A percentile compares a stretch with the other conserved stretches of the same genome.
Conservation (phyloP, 2,113 vertebrate species). For the Grammomys surdaster region DNA sequence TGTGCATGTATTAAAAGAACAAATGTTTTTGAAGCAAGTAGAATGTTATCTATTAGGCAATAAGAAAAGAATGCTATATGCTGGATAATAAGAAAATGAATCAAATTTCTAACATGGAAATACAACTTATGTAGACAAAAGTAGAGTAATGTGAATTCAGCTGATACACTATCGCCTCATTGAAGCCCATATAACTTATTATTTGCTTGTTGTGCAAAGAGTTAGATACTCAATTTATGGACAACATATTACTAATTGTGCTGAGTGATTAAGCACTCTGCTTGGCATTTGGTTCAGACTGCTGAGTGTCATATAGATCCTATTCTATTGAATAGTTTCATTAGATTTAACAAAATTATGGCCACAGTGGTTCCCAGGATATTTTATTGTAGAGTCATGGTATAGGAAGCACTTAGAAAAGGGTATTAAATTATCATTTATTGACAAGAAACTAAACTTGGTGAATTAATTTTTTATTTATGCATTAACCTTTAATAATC, state of each 20-base stretch:
- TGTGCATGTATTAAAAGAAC: neutral
- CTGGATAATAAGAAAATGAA: neutral
- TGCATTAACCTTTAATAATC: slow-evolving; percentile 80
- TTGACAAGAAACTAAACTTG: slow-evolving; percentile 77
- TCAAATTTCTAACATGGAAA: neutral
- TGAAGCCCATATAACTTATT: neutral
- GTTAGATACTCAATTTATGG: slow-evolving; percentile 50
- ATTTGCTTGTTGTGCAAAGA: slow-evolving; percentile 37
- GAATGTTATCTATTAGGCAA: neutral
- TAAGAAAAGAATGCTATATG: neutral
- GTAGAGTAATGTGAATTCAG: neutral
- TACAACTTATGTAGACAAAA: neutral
- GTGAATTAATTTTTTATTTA: slow-evolving; percentile 82
- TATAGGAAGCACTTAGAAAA: slow-evolving; percentile 78
- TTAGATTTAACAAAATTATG: slow-evolving; percentile 72
- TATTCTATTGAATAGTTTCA: slow-evolving; percentile 59
- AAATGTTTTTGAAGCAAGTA: slow-evolving; percentile 42
- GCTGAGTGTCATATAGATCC: slow-evolving; percentile 58
- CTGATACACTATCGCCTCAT: neutral
- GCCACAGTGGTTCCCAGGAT: slow-evolving; percentile 33
- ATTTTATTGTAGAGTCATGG: slow-evolving; percentile 37
- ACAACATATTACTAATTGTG: slow-evolving; percentile 52
- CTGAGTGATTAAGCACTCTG: slow-evolving; percentile 26
- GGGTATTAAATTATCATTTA: slow-evolving; percentile 80
- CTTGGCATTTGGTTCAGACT: slow-evolving; percentile 39